Conservation (phyloP, 1,140 invertebrate species). For the Cydia strobilella region DNA sequence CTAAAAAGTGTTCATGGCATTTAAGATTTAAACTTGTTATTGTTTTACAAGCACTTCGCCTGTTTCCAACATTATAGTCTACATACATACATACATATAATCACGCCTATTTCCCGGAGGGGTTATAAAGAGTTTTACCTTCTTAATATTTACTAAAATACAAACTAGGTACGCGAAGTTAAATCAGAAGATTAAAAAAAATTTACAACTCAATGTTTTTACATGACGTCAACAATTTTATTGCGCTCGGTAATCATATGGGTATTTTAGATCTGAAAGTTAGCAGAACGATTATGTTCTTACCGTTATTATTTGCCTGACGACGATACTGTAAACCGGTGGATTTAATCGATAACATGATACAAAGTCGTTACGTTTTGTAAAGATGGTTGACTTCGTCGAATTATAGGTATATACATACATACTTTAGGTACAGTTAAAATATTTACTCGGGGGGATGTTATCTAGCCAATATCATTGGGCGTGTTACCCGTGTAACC, state of each 20-base stretch:
- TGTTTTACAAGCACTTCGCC: no score
- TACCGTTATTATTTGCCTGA: conserved; percentile 14
- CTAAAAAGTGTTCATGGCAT: no score
- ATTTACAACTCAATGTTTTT: conserved; percentile 30
- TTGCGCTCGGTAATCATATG: background rate
- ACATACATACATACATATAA: no score
- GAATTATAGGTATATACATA: background rate
- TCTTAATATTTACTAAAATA: conserved; percentile 6
- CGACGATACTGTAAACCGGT: background rate
- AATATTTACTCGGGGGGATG: no score
- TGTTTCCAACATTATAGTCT: no score
- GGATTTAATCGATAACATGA: conserved; percentile 23
- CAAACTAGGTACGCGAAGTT: background rate
- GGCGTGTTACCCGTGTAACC: no score
- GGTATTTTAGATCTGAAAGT: conserved; percentile 17
- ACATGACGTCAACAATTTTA: conserved; percentile 25
- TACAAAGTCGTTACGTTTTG: background rate
- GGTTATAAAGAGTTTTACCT: background rate
- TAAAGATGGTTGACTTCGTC: background rate
- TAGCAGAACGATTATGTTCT: conserved; percentile 22
- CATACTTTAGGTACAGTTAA: no score
- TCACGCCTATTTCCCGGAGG: no score
- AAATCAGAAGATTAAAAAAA: background rate
- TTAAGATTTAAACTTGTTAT: no score
- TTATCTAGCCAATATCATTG: no score